Evolutionary conservation across 1,140 invertebrate genomes (phyloP).

Genomic region (Brachionus paranguensis): DNA sequence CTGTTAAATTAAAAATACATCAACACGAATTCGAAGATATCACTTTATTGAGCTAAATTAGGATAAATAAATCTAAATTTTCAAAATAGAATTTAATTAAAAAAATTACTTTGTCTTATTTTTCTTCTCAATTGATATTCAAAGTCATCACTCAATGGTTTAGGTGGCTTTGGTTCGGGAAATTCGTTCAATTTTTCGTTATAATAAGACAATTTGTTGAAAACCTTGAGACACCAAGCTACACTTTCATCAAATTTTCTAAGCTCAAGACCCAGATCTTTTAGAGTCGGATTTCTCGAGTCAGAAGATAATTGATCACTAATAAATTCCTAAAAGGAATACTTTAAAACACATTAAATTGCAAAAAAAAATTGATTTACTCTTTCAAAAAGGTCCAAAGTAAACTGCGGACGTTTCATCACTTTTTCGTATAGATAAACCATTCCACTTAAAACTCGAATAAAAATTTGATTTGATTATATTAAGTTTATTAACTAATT

Average conservation of each 20-base stretch:
- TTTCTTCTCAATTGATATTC: slow-evolving; percentile 36
- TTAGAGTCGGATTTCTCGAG: slow-evolving; percentile 5
- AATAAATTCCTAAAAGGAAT: neutral
- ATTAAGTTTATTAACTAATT: neutral
- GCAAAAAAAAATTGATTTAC: neutral
- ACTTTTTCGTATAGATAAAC: slow-evolving; percentile 37
- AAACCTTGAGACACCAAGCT: slow-evolving; percentile 21
- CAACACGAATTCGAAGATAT: neutral
- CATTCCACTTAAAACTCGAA: slow-evolving; percentile 1
- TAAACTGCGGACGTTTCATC: slow-evolving; percentile 30
- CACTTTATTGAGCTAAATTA: neutral
- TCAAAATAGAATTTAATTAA: neutral
- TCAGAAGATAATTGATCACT: slow-evolving; percentile 20
- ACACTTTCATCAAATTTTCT: slow-evolving; percentile 35
- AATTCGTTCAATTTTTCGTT: slow-evolving; percentile 40
- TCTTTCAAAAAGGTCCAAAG: slow-evolving; percentile 22
- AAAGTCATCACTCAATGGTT: slow-evolving; percentile 37
- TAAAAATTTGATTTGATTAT: neutral
- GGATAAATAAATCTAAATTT: neutral
- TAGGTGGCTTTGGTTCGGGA: slow-evolving; percentile 26
- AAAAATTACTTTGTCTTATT: slow-evolving; percentile 24
- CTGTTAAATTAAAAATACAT: neutral
- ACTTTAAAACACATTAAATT: neutral
- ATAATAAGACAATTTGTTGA: slow-evolving; percentile 22
- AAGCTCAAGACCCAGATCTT: neutral